Base-by-base conservation (phyloP, 2,888 invertebrate genomes). In the Electrophaes corylata region DNA sequence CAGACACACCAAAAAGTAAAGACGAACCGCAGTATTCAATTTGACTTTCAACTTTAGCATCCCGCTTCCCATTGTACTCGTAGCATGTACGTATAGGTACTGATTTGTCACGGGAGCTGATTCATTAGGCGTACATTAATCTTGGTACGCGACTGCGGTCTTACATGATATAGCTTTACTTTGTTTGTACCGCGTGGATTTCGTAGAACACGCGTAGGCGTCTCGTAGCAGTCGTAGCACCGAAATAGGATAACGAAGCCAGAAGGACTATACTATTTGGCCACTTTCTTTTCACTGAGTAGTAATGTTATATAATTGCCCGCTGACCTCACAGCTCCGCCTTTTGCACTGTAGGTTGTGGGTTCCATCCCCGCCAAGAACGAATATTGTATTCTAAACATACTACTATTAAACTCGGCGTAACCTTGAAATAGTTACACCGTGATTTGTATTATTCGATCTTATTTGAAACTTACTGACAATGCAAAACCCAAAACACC, bases 101-200 rank as follows among this genome's bases (percentile, higher is more conserved):
- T 84, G 85, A 88, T 88, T 87, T 87, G 87, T 88, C 86, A 83
- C 84, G 73, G 73, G 65, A 78, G 84, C 86, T 86, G 86, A 87
- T 86, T 88, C 86, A 87, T 86, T 86, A 84, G 79, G 65, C 75
- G 74, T 73, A 77, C 85, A 85, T 87, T 86, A 86, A 87, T 85
- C 85, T 86, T 78, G 69, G 74, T 76, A 69, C 72, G 75, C 73
- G 77, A 79, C 76, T 73, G 72, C 77, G 69, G 62, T 61, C 69
- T 70, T 70, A 72, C 73, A 71, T 74, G 72, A 74, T 73, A 73
- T 73, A 76, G 81, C 80, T 75, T 75, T 75, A 78, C 79, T 78
- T 78, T 78, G 78, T 79, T 77, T 76, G 72, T 71, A 65, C 59
- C 64, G 61, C 65, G 41, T 44, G 45, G 49, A 23, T 39, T 58